These are phyloP conservation scores for Polypterus bichir DNA, from an alignment of 2,113 vertebrate species.

Conservation along the genomic window DNA sequence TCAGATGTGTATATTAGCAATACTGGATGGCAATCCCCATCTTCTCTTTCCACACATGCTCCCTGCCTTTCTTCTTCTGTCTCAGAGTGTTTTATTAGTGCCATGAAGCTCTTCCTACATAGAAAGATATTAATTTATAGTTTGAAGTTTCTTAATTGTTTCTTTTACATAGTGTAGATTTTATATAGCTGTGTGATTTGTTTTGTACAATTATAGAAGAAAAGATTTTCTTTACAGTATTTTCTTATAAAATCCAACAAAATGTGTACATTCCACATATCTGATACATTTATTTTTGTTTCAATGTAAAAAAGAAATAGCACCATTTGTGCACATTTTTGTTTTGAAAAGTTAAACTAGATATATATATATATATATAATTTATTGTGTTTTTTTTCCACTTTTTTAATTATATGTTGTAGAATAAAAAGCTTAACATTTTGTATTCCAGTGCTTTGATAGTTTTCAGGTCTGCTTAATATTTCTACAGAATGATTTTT, in stretches of 20 bases:
- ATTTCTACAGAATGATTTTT: conserved; percentile 43
- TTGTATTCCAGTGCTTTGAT: conserved; percentile 52
- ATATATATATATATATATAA: conserved; percentile 62
- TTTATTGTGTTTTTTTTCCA: conserved; percentile 57
- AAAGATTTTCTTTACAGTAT: conserved; percentile 32
- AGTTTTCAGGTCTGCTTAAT: conserved; percentile 42
- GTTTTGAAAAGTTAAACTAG: conserved; percentile 43
- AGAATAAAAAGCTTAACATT: conserved; percentile 61
- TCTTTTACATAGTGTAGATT: conserved; percentile 42
- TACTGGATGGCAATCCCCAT: conserved; percentile 8
- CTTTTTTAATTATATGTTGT: conserved; percentile 59
- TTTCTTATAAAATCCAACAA: conserved; percentile 53
- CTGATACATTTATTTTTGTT: conserved; percentile 23
- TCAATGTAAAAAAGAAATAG: conserved; percentile 31
- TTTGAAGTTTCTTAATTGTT: conserved; percentile 31
- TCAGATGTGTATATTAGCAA: conserved; percentile 11
- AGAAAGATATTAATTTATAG: conserved; percentile 36
- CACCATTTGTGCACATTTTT: conserved; percentile 38
- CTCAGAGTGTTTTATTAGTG: conserved; percentile 18
- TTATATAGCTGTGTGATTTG: conserved; percentile 41
- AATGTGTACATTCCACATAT: conserved; percentile 46
- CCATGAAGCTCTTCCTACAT: conserved; percentile 31
- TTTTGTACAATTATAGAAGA: conserved; percentile 38
- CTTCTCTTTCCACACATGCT: background rate
- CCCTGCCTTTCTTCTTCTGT: conserved; percentile 3